Evolutionary conservation across 2,113 vertebrate species (phyloP), one percentile per base, ranked within the genome.

Genomic region (Periophthalmodon schlosseri): DNA sequence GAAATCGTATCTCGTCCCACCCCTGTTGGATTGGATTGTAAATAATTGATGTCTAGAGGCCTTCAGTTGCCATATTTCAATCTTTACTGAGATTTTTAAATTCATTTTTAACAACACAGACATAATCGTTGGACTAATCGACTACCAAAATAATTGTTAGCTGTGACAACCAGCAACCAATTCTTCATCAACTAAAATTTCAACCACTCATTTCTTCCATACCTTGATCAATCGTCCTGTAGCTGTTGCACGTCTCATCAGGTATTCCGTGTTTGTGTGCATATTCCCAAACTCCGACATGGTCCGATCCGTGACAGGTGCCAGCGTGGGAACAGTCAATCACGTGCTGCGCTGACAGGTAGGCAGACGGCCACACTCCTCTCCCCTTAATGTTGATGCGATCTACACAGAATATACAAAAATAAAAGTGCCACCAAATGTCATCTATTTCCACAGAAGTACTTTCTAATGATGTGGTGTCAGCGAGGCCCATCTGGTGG

Each of bases 241-340:
- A 97, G 88, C 96, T 97, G 92, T 96, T 98, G 90, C 97, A 97
- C 76, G 96, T 98, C 89, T 99, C 96, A 0, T 98, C 96, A 0
- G 96, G 96, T 79, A 97, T 95, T 75, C 96, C 96, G 0, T 96
- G 90, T 1, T 52, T 13, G 3, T 96, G 84, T 0, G 96, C 96
- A 0, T 97, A 97, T 46, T 68, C 70, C 96, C 96, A 98, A 47
- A 99, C 96, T 0, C 81, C 87, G 0, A 85, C n/a, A 75, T 96
- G 96, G 36, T 96, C 94, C 1, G 96, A 96, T 0, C 96, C 96
- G 4, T 96, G 87, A 1, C 96, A 98, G 84, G 95, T 94, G 0
- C 96, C 96, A 0, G 95, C 90, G 0, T 88, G 0, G 0, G 92
- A 94, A 0, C 96, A 97, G 79, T 97, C 96, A 0, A 98, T 84